phyloP scores from a whole-genome alignment of 2,797 vertebrate species.

The Syncerus caffer region DNA sequence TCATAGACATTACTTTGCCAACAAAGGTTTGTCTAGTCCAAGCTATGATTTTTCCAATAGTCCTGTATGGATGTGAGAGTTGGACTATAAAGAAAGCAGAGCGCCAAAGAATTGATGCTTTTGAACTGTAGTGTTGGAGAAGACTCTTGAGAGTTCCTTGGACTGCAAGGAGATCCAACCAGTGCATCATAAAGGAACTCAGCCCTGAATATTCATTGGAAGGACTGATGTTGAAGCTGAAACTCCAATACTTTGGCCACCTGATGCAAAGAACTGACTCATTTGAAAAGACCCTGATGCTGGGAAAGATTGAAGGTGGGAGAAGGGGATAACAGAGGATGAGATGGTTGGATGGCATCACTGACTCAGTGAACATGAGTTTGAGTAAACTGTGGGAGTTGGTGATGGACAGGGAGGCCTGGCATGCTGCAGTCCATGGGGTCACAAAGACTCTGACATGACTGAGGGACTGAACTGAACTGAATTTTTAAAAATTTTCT shows the following conservation, averaged over 20 bases:
- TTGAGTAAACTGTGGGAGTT: background rate
- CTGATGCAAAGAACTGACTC: background rate
- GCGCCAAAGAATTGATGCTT: rapidly evolving
- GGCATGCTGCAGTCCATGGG: rapidly evolving
- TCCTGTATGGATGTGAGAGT: background rate
- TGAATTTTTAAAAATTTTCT: background rate
- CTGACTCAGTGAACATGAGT: background rate
- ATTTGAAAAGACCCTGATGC: background rate
- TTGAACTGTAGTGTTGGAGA: background rate
- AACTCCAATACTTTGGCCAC: background rate
- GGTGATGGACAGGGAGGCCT: background rate
- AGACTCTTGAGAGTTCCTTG: background rate
- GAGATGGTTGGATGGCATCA: background rate
- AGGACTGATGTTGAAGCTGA: background rate
- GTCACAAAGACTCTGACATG: background rate
- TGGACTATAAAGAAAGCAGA: background rate
- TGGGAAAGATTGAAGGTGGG: background rate
- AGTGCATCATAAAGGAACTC: background rate
- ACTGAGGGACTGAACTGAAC: background rate
- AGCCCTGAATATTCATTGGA: background rate
- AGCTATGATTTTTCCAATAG: background rate
- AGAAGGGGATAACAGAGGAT: background rate
- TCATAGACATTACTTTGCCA: background rate
- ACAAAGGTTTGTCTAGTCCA: background rate
- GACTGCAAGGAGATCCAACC: background rate